phyloP scores from a whole-genome alignment of 2,113 vertebrate species.

The Dolichallabes microphthalmus region DNA sequence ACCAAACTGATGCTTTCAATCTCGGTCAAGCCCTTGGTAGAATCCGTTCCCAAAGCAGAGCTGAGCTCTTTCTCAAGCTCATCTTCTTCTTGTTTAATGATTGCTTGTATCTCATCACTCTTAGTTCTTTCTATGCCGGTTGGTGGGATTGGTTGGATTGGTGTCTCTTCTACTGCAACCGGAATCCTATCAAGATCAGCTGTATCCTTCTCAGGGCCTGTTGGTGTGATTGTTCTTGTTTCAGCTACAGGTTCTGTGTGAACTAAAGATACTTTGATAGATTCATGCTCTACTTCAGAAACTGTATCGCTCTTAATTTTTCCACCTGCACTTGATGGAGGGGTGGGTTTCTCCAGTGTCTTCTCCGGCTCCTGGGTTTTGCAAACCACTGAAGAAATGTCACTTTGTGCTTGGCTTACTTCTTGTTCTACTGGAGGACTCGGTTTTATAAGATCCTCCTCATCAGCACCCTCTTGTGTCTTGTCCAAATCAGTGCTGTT shows the following conservation, averaged over 20 bases:
- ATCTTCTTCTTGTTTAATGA: neutral
- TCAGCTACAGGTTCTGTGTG: neutral
- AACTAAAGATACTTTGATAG: neutral
- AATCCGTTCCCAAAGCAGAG: neutral
- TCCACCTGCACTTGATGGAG: neutral
- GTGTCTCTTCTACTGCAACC: slow-evolving; percentile 14
- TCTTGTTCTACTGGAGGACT: neutral
- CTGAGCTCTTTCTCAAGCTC: slow-evolving; percentile 16
- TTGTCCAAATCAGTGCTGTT: neutral
- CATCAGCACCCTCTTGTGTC: neutral
- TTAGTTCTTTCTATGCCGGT: neutral
- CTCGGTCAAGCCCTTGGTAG: slow-evolving; percentile 5
- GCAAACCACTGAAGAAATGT: neutral
- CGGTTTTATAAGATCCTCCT: neutral
- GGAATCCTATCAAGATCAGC: neutral
- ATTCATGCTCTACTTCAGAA: neutral
- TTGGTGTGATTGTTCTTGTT: neutral
- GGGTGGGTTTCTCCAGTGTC: neutral
- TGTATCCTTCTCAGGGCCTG: neutral
- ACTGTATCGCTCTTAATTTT: slow-evolving; percentile 2
- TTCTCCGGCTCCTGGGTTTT: neutral
- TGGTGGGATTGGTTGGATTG: neutral
- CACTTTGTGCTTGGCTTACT: neutral
- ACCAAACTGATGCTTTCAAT: slow-evolving; percentile 15
- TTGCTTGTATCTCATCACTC: neutral